Base-by-base conservation (phyloP, 2,888 invertebrate genomes). In the Erebia ligea region DNA sequence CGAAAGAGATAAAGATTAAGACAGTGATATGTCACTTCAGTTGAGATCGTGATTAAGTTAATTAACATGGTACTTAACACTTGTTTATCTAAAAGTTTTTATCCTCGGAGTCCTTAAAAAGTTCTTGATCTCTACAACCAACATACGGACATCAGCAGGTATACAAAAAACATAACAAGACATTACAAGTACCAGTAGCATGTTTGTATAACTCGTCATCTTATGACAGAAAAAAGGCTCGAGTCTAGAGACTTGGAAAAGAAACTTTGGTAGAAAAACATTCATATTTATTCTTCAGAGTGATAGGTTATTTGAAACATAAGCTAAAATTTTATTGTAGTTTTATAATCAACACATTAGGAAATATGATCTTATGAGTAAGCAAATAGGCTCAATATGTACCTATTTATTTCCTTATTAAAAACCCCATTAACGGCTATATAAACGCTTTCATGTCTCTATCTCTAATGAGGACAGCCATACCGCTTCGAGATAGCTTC, bases 381-480 rank as follows among this genome's bases (percentile, higher is more conserved):
- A 34, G 48, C 68, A 67, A 65, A 61, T 68, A 68, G 34, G 64
- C 64, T 34, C 25, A 66, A 58, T 62, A 68, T 25, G 50, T 67
- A 42, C 34, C 6, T 42, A 42, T 67, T 61, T 70, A 66, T 70
- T 71, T 48, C 58, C 40, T 59, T 67, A 58, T 48, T 68, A 73
- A 71, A 50, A 62, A 66, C 45, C 8, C 15, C 61, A 71, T 54
- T 71, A 71, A 67, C 67, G 52, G 48, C 56, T 68, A 34, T 34
- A 40, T 73, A 73, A 71, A 73, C 56, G 54, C 64, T 42, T 71
- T 66, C 66, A 52, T 71, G 73, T 40, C n/a, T 52, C 52, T 73
- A n/a, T n/a, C n/a, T n/a, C n/a, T 34, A 73, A 73, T 73, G 71
- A 73, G 71, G 68, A 71, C 73, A 65, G 67, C 71, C 50, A 69